A percentile compares a stretch with the other conserved stretches of the same genome.
Conservation (phyloP, 2,888 invertebrate genomes). For the Luperina testacea region DNA sequence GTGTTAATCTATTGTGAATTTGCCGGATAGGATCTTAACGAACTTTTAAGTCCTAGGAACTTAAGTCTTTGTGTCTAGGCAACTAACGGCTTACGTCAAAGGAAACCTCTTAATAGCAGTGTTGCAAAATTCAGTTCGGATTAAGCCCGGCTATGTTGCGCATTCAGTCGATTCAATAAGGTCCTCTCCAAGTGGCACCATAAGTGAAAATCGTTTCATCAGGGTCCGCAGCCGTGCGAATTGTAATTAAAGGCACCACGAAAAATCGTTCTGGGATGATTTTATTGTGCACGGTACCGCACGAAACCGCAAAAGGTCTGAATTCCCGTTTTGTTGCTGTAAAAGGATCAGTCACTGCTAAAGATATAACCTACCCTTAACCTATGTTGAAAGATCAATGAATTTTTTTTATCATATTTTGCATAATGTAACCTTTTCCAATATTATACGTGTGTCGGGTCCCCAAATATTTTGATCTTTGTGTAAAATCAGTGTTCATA, state of each 20-base stretch:
- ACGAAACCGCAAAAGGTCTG: constrained; percentile 15
- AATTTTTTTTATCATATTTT: constrained; percentile 3
- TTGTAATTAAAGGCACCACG: constrained; percentile 66
- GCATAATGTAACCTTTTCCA: not conserved
- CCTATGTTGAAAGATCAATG: not conserved
- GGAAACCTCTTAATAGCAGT: not conserved
- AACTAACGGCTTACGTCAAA: constrained; percentile 4
- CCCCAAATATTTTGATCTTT: not conserved
- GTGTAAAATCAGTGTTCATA: constrained; percentile 2
- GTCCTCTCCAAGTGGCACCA: constrained; percentile 67
- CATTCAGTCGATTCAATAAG: constrained; percentile 53
- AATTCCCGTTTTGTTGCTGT: constrained; percentile 15
- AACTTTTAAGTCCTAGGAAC: not conserved
- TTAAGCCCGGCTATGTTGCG: constrained; percentile 36
- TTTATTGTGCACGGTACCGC: constrained; percentile 32
- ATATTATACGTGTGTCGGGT: not conserved
- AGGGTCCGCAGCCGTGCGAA: constrained; percentile 52
- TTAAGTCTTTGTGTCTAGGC: not conserved
- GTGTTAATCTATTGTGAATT: not conserved
- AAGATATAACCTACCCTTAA: not conserved
- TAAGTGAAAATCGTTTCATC: constrained; percentile 77
- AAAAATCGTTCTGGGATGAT: constrained; percentile 54
- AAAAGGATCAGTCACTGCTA: not conserved
- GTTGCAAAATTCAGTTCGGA: constrained; percentile 20
- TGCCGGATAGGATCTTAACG: not conserved